Conservation (phyloP, 2,113 vertebrate species). For the Brachypteracias leptosomus region DNA sequence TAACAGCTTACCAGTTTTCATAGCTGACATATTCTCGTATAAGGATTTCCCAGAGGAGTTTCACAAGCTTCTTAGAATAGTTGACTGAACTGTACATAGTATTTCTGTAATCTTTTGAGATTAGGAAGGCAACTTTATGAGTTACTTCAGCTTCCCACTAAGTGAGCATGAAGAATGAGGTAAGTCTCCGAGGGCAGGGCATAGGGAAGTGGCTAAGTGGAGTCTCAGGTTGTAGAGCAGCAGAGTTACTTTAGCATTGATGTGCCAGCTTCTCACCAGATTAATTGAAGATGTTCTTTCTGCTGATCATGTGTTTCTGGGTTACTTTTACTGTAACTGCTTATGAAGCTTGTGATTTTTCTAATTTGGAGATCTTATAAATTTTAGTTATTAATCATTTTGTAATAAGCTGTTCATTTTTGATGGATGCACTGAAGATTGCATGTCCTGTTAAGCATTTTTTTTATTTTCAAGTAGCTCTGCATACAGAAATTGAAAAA, state of each 20-base stretch:
- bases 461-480: not conserved
- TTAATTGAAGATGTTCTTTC: not conserved
- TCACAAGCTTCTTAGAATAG: not conserved
- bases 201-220: not conserved
- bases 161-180: not conserved
- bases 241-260: not conserved
- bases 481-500: not conserved
- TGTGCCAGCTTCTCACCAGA: not conserved
- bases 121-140: not conserved
- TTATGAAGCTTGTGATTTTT: not conserved
- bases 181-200: not conserved
- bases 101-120: not conserved
- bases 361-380: not conserved
- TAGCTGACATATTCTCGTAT: not conserved
- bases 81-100: not conserved
- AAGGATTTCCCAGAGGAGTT: not conserved
- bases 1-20: not conserved
- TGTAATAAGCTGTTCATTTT: not conserved
- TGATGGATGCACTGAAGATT: not conserved
- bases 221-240: not conserved
- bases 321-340: not conserved
- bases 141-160: not conserved
- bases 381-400: not conserved
- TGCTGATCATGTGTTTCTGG: not conserved
- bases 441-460: accelerated